These are phyloP conservation scores for Onchidella celtica DNA, from an alignment of 2,888 invertebrate species.

Conservation along the genomic window DNA sequence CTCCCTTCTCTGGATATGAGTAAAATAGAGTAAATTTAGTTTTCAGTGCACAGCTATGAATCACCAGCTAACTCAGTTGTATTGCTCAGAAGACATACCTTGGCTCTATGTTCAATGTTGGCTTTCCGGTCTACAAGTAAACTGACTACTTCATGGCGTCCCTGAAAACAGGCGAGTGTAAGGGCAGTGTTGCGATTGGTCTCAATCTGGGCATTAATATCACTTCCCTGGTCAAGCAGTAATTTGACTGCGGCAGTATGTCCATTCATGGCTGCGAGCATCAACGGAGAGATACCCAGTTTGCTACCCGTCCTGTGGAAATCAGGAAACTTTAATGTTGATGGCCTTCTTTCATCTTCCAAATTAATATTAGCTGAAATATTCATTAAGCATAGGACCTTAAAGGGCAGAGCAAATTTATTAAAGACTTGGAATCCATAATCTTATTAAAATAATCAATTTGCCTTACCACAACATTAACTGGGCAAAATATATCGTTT, in stretches of 20 bases:
- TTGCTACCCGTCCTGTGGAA: slow-evolving; percentile 89
- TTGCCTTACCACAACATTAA: no score
- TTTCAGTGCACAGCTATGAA: no score
- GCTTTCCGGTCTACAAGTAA: slow-evolving; percentile 97
- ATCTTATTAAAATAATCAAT: no score
- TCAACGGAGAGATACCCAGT: slow-evolving; percentile 98
- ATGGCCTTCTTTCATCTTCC: not conserved
- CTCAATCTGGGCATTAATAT: slow-evolving; percentile 99
- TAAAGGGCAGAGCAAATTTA: no score
- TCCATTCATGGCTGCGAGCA: slow-evolving; percentile 99
- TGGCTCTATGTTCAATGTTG: slow-evolving; percentile 99
- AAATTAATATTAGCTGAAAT: not conserved
- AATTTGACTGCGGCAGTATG: slow-evolving; percentile 96
- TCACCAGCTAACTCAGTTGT: no score
- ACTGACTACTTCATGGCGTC: slow-evolving; percentile 98
- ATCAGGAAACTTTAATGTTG: not conserved
- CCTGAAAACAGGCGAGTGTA: slow-evolving; percentile 99
- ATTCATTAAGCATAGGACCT: not conserved
- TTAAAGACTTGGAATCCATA: no score
- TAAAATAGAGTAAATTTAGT: no score
- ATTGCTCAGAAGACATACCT: no score
- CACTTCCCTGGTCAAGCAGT: slow-evolving; percentile 97
- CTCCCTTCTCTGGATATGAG: no score
- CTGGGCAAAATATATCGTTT: no score
- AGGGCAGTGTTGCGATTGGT: slow-evolving; percentile 99